Base-by-base conservation (phyloP, 2,113 vertebrate genomes). In the Chrysemys picta region DNA sequence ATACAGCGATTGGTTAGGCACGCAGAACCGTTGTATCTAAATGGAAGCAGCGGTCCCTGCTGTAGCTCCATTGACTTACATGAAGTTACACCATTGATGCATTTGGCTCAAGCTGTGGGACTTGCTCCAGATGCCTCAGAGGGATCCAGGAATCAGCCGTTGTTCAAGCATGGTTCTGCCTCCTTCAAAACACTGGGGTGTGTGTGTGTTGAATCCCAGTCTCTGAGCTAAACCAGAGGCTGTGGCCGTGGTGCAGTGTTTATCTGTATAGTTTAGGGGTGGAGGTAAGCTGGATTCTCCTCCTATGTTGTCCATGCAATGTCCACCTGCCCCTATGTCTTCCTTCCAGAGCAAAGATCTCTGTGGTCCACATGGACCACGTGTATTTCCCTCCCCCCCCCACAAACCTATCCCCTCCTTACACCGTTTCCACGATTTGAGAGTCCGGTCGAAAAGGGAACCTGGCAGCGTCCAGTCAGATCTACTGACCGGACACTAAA, bases 11-110 rank as follows among this genome's bases (percentile, higher is more conserved):
- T 16, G 24, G 75, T 47, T 78, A 47, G 25, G 25, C 38, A 78
- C 4, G 22, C 12, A 47, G 42, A 45, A 10, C 21, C 16, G 2
- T n/a, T n/a, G 19, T 38, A 69, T 9, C 35, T 69, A n/a, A 35
- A n/a, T 5, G 10, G 72, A 45, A 76, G 72, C 72, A 12, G 11
- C 38, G 2, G 8, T 76, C 12, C n/a, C 21, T 76, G 38, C 21
- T 45, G 72, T 25, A 76, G 72, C 38, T 45, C 22, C 12, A 45
- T 5, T 75, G 69, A 76, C 10, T 76, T 76, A 24, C 9, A 19
- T 49, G 75, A 0, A 0, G 1, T 16, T 1, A 0, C 35, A 35
- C 11, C 0, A 0, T 42, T 29, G 19, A 13, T 24, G 13, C 2
- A 5, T 25, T 53, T 13, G 72, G 42, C 6, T 14, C 5, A 1